A percentile compares a stretch with the other conserved stretches of the same genome.
phyloP scores from a whole-genome alignment of 2,113 vertebrate genomes.

The Percopsis transmontana region DNA sequence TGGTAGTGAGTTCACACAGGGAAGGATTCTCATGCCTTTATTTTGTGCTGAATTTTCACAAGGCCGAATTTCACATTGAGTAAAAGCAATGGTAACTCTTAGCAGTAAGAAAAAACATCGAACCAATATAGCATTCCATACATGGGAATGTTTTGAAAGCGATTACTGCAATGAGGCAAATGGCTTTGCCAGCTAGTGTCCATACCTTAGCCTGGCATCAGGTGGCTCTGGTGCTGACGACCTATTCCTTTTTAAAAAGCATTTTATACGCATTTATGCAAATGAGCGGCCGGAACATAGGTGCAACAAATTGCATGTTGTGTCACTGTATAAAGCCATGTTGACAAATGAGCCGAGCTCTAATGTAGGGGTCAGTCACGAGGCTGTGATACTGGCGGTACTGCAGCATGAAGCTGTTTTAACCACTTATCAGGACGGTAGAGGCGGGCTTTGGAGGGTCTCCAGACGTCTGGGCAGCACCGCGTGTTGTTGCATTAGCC shows the following conservation, averaged over 20 bases:
- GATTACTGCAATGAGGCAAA: conserved; percentile 60
- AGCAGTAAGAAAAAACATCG: conserved; percentile 49
- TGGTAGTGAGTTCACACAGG: conserved; percentile 30
- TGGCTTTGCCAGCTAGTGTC: conserved; percentile 45
- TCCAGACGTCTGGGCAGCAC: conserved; percentile 23
- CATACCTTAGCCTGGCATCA: conserved; percentile 76
- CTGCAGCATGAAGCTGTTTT: conserved; percentile 62
- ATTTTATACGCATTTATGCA: conserved; percentile 87
- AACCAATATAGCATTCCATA: conserved; percentile 51
- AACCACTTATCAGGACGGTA: conserved; percentile 57
- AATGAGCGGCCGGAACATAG: conserved; percentile 79
- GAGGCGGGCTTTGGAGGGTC: conserved; percentile 32
- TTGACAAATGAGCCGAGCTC: conserved; percentile 70
- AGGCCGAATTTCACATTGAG: conserved; percentile 52
- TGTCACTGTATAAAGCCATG: conserved; percentile 66
- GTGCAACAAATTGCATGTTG: conserved; percentile 82
- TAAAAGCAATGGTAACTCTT: conserved; percentile 50
- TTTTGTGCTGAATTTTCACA: conserved; percentile 47
- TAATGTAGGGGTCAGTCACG: conserved; percentile 40
- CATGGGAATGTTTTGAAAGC: conserved; percentile 57
- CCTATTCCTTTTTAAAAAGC: conserved; percentile 77
- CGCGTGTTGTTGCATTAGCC: no score
- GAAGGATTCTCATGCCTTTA: conserved; percentile 29
- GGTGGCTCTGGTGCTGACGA: conserved; percentile 81
- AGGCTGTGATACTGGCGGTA: conserved; percentile 69